Base-by-base conservation (phyloP, 2,888 invertebrate species). In the Lepidocyrtoides sp. region DNA sequence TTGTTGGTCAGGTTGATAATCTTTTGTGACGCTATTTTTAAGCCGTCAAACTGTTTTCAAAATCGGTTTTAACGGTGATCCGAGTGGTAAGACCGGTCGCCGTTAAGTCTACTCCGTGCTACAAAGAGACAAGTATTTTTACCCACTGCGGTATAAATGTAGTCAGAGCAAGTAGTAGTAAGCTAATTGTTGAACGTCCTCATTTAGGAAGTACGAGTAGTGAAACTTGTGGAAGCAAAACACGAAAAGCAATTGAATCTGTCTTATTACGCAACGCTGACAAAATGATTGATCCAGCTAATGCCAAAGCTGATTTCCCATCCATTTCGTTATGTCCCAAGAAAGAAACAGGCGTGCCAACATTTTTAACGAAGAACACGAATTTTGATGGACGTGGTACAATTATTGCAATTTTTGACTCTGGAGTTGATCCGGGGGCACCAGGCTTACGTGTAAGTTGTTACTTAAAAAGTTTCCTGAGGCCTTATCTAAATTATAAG, bases 381-480 rank as follows among this genome's bases (percentile, higher is more conserved):
- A 96, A 97, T 86, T 98, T 97, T 95, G 99, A 99, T 96, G 99
- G 99, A 57, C 96, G 98, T 95, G 98, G 97, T 94, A 97, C 98
- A 82, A 96, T 98, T 93, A 99, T 99, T 95, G 99, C 99, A 63
- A 98, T 99, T 95, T 97, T 99, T 94, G 99, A 99, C 96, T 99
- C 99, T 2, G 99, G 99, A 8, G 98, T 99, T 85, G 99, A 99
- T 96, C 99, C 99, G 29, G 98, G 98, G 72, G 99, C 99, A 8
- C 97, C 97, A 93, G 99, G 99, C 92, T 96, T 99, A 94, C 97
- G 98, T 97, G 99, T 98, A 96, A 57, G 66, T 32, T 8, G 1
- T 57, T n/a, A n/a, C 32, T 14, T 48, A 12, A 63, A 0, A 2
- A 26, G 2, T 60, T 60, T 4, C 10, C 12, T 77, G 48, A 20